These are phyloP conservation scores for Orthonevra nobilis DNA, from an alignment of 2,888 invertebrate species.

Conservation along the genomic window DNA sequence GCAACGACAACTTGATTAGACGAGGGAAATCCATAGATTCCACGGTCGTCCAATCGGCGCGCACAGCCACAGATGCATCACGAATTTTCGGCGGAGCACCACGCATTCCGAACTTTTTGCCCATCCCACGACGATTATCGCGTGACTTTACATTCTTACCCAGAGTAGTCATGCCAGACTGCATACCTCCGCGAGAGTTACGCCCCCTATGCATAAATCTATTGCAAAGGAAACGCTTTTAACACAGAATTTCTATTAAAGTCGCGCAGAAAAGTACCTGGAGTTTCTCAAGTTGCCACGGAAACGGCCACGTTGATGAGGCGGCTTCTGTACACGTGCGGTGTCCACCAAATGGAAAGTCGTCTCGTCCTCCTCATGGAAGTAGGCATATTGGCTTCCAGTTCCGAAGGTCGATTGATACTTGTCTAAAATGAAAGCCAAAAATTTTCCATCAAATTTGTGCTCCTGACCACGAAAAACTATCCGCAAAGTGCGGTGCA, in stretches of 20 bases:
- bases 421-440: constrained; percentile 84
- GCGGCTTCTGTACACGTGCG: constrained; percentile 92
- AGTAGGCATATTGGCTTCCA: constrained; percentile 98
- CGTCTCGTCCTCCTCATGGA: constrained; percentile 99
- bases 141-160: constrained; percentile 91
- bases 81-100: constrained; percentile 94
- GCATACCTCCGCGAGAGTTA: constrained; percentile 85
- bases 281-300: constrained; percentile 89
- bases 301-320: constrained; percentile 95
- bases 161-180: constrained; percentile 89
- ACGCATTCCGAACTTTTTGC: constrained; percentile 93
- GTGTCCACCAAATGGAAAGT: constrained; percentile 99
- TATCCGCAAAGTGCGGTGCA: no score
- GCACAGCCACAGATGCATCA: constrained; percentile 97
- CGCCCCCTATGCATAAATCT: constrained; percentile 80
- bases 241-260: background rate
- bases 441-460: no score
- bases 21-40: constrained; percentile 99
- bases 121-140: constrained; percentile 86
- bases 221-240: constrained; percentile 12
- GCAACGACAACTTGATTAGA: constrained; percentile 94
- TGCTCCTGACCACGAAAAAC: no score
- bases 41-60: constrained; percentile 97
- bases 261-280: constrained; percentile 78
- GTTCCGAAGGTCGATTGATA: constrained; percentile 96